Evolutionary conservation across 2,797 vertebrate species (phyloP), one percentile per base, ranked within the genome.

Genomic region (Cynopterus sphinx): DNA sequence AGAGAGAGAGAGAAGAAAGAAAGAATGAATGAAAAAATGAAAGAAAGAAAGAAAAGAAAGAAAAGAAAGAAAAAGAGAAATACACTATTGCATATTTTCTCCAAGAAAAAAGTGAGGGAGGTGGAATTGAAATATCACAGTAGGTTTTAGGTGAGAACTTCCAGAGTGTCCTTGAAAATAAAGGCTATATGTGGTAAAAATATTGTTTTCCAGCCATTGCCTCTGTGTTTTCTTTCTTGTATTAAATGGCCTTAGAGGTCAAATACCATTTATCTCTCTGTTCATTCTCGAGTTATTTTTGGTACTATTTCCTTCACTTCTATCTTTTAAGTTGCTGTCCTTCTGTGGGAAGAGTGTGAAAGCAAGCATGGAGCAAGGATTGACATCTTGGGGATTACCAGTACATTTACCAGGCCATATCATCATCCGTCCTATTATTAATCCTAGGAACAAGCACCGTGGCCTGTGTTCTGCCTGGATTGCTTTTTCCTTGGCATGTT

Each of bases 81-180:
- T 24, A 36, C 24, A 75, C 59, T 91, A 41, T 39, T 96, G 79
- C 46, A 43, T 61, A 84, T 91, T 90, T 96, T 74, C 19, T 24
- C 87, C 28, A 83, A 93, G 70, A 61, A 96, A 63, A 53, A 96
- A 94, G 17, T 49, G 55, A 91, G 46, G 73, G 21, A 90, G 59
- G 67, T 28, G 15, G 43, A 91, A 81, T 77, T n/a, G 90, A 96
- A 94, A 95, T 49, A 73, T 59, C 49, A 84, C 51, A 95, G 82
- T 67, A 89, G 61, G 39, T 59, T 95, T 94, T 91, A 91, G 74
- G 88, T 89, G 65, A 94, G 86, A 75, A 94, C 63, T 96, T 95
- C 22, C 67, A 91, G 83, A 94, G 33, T 31, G 12, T 95, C 49
- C 55, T 94, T 67, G 51, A 71, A 96, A 92, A 79, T 77, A 63